A percentile compares a stretch with the other conserved stretches of the same genome.
Conservation (phyloP, 1,140 invertebrate species). For the Anadara kagoshimensis region DNA sequence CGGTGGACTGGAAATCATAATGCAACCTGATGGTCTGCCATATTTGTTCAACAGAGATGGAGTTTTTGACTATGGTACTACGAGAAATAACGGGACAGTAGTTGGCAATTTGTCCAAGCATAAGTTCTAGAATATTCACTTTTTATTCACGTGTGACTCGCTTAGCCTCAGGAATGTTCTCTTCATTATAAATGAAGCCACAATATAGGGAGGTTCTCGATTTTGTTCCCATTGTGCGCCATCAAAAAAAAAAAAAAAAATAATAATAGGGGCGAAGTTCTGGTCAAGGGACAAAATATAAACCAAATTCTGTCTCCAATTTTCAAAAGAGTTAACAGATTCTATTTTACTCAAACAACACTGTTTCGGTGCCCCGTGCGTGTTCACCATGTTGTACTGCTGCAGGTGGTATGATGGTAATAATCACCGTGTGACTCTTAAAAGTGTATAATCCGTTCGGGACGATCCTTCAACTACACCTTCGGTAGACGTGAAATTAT, state of each 20-base stretch:
- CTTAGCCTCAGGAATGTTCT: background rate
- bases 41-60: conserved; percentile 21
- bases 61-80: conserved; percentile 45
- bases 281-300: conserved; percentile 25
- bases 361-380: conserved; percentile 33
- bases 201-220: background rate
- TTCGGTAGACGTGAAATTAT: too few relatives aligned
- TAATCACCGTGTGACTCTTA: too few relatives aligned
- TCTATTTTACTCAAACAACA: conserved; percentile 28
- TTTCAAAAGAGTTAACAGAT: conserved; percentile 35
- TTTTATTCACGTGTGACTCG: background rate
- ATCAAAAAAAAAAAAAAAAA: conserved; percentile 6
- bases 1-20: conserved; percentile 46
- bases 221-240: conserved; percentile 16
- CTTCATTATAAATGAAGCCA: background rate
- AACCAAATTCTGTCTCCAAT: conserved; percentile 30
- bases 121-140: conserved; percentile 13
- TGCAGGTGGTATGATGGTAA: too few relatives aligned
- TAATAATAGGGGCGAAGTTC: conserved; percentile 21
- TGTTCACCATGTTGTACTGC: conserved; percentile 16
- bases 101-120: conserved; percentile 28
- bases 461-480: too few relatives aligned
- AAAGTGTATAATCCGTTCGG: too few relatives aligned
- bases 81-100: conserved; percentile 35
- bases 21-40: conserved; percentile 44